Percentiles rank a stretch among this genome's conserved stretches.
Evolutionary conservation across 2,113 vertebrate species (phyloP).

Genomic region (Rhodinocichla rosea): DNA sequence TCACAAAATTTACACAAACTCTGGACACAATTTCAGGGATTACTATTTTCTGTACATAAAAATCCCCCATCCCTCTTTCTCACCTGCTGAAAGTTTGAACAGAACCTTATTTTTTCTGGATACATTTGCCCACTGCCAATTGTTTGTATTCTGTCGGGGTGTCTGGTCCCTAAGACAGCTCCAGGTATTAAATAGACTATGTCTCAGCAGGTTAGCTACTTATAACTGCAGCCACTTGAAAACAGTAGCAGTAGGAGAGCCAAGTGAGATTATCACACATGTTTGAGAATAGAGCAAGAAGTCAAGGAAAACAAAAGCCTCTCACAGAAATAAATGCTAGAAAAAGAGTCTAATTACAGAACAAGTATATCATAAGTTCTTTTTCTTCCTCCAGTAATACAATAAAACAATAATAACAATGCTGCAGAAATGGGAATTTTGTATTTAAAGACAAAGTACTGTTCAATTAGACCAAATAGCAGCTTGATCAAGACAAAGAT

Average conservation of each 20-base stretch:
- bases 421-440: background rate
- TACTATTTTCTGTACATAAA: background rate
- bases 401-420: background rate
- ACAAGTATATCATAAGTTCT: background rate
- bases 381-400: background rate
- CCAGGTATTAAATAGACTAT: slow-evolving; percentile 5
- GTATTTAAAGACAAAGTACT: slow-evolving; percentile 3
- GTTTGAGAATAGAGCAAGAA: slow-evolving; percentile 10
- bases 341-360: background rate
- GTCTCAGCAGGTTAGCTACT: slow-evolving; percentile 48
- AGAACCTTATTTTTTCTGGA: background rate
- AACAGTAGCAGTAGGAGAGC: slow-evolving; percentile 22
- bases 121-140: background rate
- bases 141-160: background rate
- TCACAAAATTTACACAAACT: background rate
- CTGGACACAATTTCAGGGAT: background rate
- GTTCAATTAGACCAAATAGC: background rate
- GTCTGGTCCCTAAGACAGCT: background rate
- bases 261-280: background rate
- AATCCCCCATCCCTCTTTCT: background rate
- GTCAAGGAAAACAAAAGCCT: slow-evolving; percentile 10
- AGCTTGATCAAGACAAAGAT: background rate
- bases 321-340: slow-evolving; percentile 25
- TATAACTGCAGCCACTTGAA: slow-evolving; percentile 26
- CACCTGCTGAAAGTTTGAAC: background rate